Evolutionary conservation across 2,797 vertebrate genomes (phyloP), one percentile per base, ranked within the genome.

Genomic region (Carapus acus): DNA sequence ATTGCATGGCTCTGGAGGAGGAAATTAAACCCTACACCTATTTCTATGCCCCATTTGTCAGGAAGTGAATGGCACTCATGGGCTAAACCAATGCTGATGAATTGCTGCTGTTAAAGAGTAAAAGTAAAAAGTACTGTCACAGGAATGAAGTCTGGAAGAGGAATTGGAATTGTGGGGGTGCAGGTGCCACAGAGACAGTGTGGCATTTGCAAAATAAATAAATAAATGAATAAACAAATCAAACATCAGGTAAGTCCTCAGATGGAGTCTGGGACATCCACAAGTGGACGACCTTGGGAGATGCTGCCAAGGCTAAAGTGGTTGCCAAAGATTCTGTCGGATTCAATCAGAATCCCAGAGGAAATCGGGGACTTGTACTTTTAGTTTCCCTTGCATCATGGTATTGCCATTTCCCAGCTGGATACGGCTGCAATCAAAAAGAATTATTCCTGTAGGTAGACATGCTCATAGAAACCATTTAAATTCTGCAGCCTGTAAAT

Each of bases 21-120:
- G 74, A 83, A 84, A 83, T 84, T 76, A 79, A 74, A 78, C 51
- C 73, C 63, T 67, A 50, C 48, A 77, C 67, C 68, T 65, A 76
- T 70, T 75, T 62, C 64, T 74, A 62, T 73, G 69, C 55, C 60
- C 65, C 78, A 81, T 84, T 80, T 80, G 47, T 80, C 71, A 76
- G 60, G 43, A 64, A 63, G 73, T 72, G 68, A 83, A 76, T 78
- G 76, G 63, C 71, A 76, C 66, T 71, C 47, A 43, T 52, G 73
- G 65, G 54, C 65, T 76, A 50, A 20, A 48, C 38, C 65, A 47
- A 43, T 56, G 49, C 60, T 76, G 73, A 78, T 73, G 48, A 78
- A 79, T 76, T 29, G 45, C 27, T 52, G 64, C 69, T 69, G 66
- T 71, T 61, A 46, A 52, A 58, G 33, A 40, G n/a, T n/a, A 4